Conservation (phyloP, 2,888 invertebrate genomes). For the Aporophyla nigra region DNA sequence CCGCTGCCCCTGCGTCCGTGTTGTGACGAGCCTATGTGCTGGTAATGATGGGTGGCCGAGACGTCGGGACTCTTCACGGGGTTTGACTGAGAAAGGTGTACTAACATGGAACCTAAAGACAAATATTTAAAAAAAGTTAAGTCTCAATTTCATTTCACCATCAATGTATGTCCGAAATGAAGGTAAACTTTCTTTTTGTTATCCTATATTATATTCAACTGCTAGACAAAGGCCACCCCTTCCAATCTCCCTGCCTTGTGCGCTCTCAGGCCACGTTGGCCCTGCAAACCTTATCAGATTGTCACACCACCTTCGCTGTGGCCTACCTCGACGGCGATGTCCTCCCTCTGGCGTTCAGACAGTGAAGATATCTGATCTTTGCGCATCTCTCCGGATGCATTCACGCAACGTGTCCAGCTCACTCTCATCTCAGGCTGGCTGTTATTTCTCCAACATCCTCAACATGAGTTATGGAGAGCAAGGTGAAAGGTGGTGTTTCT, state of each 20-base stretch:
- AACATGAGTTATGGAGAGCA: no score
- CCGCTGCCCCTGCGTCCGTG: conserved; percentile 48
- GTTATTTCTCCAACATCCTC: neutral
- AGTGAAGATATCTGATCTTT: neutral
- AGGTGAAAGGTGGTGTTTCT: no score
- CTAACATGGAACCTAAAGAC: neutral
- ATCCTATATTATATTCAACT: no score
- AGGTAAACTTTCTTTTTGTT: neutral
- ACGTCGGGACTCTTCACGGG: conserved; percentile 21
- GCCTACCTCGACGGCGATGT: neutral
- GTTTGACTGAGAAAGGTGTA: conserved; percentile 14
- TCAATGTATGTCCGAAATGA: neutral
- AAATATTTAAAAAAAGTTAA: neutral
- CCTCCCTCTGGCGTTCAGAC: neutral
- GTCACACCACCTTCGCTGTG: neutral
- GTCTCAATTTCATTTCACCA: neutral
- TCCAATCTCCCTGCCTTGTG: neutral
- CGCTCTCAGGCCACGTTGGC: neutral
- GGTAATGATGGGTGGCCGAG: conserved; percentile 42
- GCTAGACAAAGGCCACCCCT: no score
- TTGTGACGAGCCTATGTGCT: conserved; percentile 53
- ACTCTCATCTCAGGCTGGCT: neutral
- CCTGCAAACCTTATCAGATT: neutral
- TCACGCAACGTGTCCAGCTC: neutral
- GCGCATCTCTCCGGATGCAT: neutral